Base-by-base conservation (phyloP, 2,797 vertebrate species). In the Cuniculus paca region DNA sequence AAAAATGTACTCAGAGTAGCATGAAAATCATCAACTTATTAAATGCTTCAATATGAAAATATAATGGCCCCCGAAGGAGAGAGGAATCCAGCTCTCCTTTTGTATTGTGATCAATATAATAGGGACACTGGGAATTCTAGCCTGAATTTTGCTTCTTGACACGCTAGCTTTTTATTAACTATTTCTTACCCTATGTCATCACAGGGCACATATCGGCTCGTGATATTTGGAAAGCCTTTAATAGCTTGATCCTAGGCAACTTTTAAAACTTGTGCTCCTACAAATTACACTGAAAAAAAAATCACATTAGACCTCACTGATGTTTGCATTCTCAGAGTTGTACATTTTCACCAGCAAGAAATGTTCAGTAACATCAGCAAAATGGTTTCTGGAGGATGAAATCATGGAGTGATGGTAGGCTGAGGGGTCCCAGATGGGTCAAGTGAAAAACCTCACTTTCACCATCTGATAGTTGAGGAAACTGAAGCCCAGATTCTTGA, bases 1-100 rank as follows among this genome's bases (percentile, higher is more conserved):
- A 94, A 88, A 95, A 58, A 11, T 39, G 26, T 74, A 85, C 81
- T 89, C 36, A 89, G 39, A 91, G 28, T 54, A 77, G 24, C 13
- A 1, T 85, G 77, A 86, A 89, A 91, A 78, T 52, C 58, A 80
- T 60, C 78, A 79, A 17, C 39, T 87, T 80, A 60, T 63, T 80
- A 87, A 92, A 90, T 48, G 79, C 52, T 17, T 88, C 82, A 75
- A 48, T 56, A 89, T 36, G 54, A 72, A 81, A 13, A 24, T 70
- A 75, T 72, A 77, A 88, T 31, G 7, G 48, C 36, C 48, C 14
- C 58, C 72, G 17, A 42, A 90, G 19, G 45, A 48, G 54, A 84
- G 65, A 79, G 42, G 14, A 77, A 48, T 10, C 84, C 20, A 80
- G 50, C 52, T 63, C n/a, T 86, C 92, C 70, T 78, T 91, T 78